These are phyloP conservation scores for Pollachius pollachius DNA, from an alignment of 2,113 vertebrate species.

Conservation along the genomic window DNA sequence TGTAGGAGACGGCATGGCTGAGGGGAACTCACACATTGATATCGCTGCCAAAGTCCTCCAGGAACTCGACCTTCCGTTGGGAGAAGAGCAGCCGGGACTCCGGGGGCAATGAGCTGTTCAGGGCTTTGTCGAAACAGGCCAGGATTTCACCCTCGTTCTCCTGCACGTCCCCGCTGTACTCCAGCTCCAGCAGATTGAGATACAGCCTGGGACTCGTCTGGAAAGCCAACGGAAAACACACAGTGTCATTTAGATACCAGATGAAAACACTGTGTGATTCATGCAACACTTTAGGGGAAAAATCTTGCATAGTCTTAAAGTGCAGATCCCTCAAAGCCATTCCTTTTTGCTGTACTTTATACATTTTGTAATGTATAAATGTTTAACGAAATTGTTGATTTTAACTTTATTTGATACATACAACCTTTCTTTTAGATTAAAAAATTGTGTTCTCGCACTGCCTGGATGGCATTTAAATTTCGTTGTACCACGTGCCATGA, in stretches of 20 bases:
- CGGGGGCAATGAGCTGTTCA: slow-evolving; percentile 82
- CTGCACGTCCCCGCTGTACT: slow-evolving; percentile 87
- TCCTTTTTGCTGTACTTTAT: too few relatives aligned
- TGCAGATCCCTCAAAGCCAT: too few relatives aligned
- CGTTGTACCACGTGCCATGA: background rate
- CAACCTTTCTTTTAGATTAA: too few relatives aligned
- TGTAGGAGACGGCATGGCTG: background rate
- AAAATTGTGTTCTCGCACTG: too few relatives aligned
- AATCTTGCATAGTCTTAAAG: too few relatives aligned
- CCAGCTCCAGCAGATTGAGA: slow-evolving; percentile 94
- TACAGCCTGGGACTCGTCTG: slow-evolving; percentile 92
- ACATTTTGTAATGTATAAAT: too few relatives aligned
- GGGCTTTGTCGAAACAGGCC: slow-evolving; percentile 88
- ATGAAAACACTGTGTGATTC: too few relatives aligned
- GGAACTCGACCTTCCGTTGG: slow-evolving; percentile 95
- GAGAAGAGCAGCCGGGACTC: slow-evolving; percentile 91
- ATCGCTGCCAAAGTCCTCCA: slow-evolving; percentile 97
- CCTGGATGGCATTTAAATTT: background rate
- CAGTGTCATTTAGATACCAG: too few relatives aligned
- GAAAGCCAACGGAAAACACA: background rate
- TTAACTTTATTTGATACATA: too few relatives aligned
- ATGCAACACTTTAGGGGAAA: too few relatives aligned
- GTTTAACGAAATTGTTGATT: too few relatives aligned
- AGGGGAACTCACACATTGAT: slow-evolving; percentile 83
- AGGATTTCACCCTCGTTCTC: slow-evolving; percentile 91